These are phyloP conservation scores for Alosa sapidissima DNA, from an alignment of 2,797 vertebrate species.

Conservation along the genomic window DNA sequence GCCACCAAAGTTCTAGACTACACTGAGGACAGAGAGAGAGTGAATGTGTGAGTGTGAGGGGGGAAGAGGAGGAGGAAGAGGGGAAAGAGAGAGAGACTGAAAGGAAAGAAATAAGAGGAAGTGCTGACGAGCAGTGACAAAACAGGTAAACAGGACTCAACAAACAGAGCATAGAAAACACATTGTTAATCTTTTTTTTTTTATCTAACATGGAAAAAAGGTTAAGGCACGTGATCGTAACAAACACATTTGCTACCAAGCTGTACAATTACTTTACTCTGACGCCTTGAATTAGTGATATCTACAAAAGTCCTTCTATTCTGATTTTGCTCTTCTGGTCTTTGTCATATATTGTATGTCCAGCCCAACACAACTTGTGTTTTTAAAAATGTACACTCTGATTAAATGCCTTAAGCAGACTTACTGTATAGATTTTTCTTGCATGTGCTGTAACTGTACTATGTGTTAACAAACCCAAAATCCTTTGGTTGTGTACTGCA, in stretches of 20 bases:
- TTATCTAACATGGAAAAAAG: slow-evolving; percentile 92
- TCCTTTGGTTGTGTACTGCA: slow-evolving; percentile 75
- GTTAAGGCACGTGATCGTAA: slow-evolving; percentile 98
- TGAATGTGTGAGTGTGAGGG: slow-evolving; percentile 56
- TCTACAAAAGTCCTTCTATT: slow-evolving; percentile 73
- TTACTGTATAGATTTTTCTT: slow-evolving; percentile 31
- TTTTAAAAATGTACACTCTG: slow-evolving; percentile 61
- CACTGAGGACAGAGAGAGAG: slow-evolving; percentile 62
- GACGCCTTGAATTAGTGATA: slow-evolving; percentile 72
- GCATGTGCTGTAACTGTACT: slow-evolving; percentile 28
- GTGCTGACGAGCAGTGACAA: slow-evolving; percentile 49
- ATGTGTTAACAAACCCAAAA: slow-evolving; percentile 60
- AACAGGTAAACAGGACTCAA: slow-evolving; percentile 34
- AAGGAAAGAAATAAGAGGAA: slow-evolving; percentile 50
- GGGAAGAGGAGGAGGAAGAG: slow-evolving; percentile 37
- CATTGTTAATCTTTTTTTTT: slow-evolving; percentile 76
- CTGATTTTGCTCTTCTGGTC: slow-evolving; percentile 54
- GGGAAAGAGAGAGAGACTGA: background rate
- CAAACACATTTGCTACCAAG: slow-evolving; percentile 93
- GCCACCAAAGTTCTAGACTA: slow-evolving; percentile 86
- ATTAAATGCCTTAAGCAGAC: slow-evolving; percentile 52
- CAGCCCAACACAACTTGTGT: slow-evolving; percentile 39
- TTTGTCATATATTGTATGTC: slow-evolving; percentile 49
- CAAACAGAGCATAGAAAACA: slow-evolving; percentile 80
- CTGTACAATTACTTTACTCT: slow-evolving; percentile 80